Evolutionary conservation across 2,797 vertebrate genomes (phyloP).

Genomic region (Lagorchestes hirsutus): DNA sequence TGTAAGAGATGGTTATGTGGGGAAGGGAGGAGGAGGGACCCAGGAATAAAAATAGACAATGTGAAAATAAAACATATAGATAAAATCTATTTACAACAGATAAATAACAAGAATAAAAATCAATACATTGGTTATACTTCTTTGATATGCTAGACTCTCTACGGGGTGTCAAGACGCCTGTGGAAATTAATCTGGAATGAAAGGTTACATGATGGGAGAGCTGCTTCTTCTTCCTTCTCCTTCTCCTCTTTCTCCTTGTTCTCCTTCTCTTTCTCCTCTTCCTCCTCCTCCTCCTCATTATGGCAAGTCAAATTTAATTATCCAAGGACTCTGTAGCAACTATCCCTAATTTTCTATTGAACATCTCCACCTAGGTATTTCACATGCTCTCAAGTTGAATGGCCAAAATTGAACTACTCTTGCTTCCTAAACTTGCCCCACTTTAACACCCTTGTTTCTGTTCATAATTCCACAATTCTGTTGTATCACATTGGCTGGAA

Average conservation of each 20-base stretch:
- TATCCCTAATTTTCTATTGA: not conserved
- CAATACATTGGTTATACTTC: not conserved
- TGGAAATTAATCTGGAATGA: not conserved
- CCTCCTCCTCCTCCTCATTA: no score
- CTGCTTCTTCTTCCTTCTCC: no score
- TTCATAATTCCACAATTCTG: no score
- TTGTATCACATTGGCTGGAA: no score
- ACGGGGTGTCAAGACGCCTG: not conserved
- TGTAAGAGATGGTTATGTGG: not conserved
- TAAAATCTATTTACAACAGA: not conserved
- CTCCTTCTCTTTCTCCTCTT: no score
- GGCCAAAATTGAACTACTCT: not conserved
- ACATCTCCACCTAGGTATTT: not conserved
- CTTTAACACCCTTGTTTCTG: no score
- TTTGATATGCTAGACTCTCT: not conserved
- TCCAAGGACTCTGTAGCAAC: no score
- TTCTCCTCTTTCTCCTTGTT: no score
- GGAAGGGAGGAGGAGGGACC: not conserved
- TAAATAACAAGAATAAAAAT: not conserved
- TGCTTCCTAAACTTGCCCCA: not conserved
- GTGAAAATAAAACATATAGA: not conserved
- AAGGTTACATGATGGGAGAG: not conserved
- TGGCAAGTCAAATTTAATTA: not conserved
- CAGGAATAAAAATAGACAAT: not conserved
- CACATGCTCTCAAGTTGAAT: not conserved